These are phyloP conservation scores for Malthinus flaveolus DNA, from an alignment of 2,888 invertebrate genomes.

Conservation along the genomic window DNA sequence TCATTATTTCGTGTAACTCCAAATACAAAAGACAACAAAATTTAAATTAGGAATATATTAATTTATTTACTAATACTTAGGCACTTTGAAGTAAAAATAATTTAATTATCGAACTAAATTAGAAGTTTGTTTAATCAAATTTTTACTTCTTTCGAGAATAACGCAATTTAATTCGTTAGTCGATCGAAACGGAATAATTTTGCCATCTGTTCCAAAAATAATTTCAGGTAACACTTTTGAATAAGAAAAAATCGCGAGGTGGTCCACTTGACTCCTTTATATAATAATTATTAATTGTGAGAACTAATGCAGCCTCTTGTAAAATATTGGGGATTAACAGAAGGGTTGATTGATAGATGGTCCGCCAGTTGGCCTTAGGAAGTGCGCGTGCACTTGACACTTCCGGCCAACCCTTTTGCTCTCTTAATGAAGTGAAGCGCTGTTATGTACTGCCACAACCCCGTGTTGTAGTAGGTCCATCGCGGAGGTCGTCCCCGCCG, in stretches of 20 bases:
- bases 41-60: too few relatives aligned
- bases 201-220: too few relatives aligned
- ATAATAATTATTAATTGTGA: slow-evolving; percentile 16
- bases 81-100: not conserved
- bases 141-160: not conserved
- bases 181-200: too few relatives aligned
- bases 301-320: slow-evolving; percentile 29
- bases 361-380: slow-evolving; percentile 44
- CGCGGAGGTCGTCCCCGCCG: slow-evolving; percentile 18
- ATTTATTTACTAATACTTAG: too few relatives aligned
- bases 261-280: slow-evolving; percentile 26
- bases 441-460: slow-evolving; percentile 34
- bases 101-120: not conserved
- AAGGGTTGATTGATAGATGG: slow-evolving; percentile 42
- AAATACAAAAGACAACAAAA: too few relatives aligned
- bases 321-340: slow-evolving; percentile 26
- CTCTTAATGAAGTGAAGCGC: slow-evolving; percentile 41
- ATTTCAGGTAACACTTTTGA: too few relatives aligned
- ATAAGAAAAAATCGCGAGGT: slow-evolving; percentile 4
- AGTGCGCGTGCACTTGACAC: slow-evolving; percentile 53
- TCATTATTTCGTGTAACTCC: too few relatives aligned
- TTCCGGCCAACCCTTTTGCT: slow-evolving; percentile 49
- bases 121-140: not conserved
- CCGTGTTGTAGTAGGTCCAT: slow-evolving; percentile 19
- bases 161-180: not conserved